Evolutionary conservation across 1,140 invertebrate species (phyloP).

Genomic region (Drosophila melanogaster): Release_6_plus_ISO1_MT NT_033777.3:28486501-28487000

Average conservation of each 20-base stretch:
- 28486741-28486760: slow-evolving; percentile 63
- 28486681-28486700: slow-evolving; percentile 32
- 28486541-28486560: slow-evolving; percentile 31
- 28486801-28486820: background rate
- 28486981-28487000: slow-evolving; percentile 59
- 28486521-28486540: slow-evolving; percentile 62
- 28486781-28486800: slow-evolving; percentile 18
- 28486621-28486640: slow-evolving; percentile 47
- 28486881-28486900: slow-evolving; percentile 33
- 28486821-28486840: slow-evolving; percentile 43
- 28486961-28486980: slow-evolving; percentile 46
- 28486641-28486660: slow-evolving; percentile 4
- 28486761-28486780: slow-evolving; percentile 56
- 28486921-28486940: slow-evolving; percentile 29
- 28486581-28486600: slow-evolving; percentile 75
- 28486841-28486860: slow-evolving; percentile 51
- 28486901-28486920: slow-evolving; percentile 23
- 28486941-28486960: slow-evolving; percentile 53
- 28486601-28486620: slow-evolving; percentile 83
- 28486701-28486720: slow-evolving; percentile 31
- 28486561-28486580: slow-evolving; percentile 78
- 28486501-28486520: slow-evolving; percentile 11
- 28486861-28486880: slow-evolving; percentile 9
- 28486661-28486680: background rate
- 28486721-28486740: slow-evolving; percentile 66